Evolutionary conservation across 2,797 vertebrate species (phyloP), one percentile per base, ranked within the genome.

Genomic region (Gallirallus australis): DNA sequence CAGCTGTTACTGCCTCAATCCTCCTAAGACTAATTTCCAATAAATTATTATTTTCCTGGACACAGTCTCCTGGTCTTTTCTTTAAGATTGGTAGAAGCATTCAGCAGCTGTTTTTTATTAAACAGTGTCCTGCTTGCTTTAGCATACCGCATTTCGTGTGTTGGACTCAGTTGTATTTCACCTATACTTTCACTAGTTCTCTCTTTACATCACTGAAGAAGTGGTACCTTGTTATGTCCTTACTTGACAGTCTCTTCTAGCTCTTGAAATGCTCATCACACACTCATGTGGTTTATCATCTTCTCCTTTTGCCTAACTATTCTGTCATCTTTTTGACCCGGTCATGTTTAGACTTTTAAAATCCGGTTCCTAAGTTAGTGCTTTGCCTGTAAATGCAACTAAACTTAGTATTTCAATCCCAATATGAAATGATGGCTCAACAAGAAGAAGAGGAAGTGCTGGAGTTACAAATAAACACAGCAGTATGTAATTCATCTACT

Each of bases 361-460:
- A 89, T 70, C 56, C 91, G 24, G 71, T 94, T 93, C 30, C 53
- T 50, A 86, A 91, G 42, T 73, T 66, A 89, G 25, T 82, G 24
- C 56, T 89, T 82, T 92, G 81, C 48, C 33, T 86, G 16, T 39
- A 86, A 93, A 89, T 70, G 53, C 30, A 60, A 59, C 82, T 94
- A 88, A 93, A 93, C 91, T 95, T 93, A 94, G 90, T 17, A 80
- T 80, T 94, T 90, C 30, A 64, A 54, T 85, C 48, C 78, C 87
- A 77, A 80, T 82, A 87, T 70, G 87, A 93, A 92, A 82, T 92
- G 94, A 97, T 92, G 71, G 75, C 69, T 93, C 77, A 95, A 94
- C 78, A 94, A 85, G 48, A 86, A 86, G 57, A 89, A 48, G 61
- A 96, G 79, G 90, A 96, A 97, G 85, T 77, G 37, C 28, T 70